Evolutionary conservation across 2,797 vertebrate genomes (phyloP).

Genomic region (Halcyon leucocephala): DNA sequence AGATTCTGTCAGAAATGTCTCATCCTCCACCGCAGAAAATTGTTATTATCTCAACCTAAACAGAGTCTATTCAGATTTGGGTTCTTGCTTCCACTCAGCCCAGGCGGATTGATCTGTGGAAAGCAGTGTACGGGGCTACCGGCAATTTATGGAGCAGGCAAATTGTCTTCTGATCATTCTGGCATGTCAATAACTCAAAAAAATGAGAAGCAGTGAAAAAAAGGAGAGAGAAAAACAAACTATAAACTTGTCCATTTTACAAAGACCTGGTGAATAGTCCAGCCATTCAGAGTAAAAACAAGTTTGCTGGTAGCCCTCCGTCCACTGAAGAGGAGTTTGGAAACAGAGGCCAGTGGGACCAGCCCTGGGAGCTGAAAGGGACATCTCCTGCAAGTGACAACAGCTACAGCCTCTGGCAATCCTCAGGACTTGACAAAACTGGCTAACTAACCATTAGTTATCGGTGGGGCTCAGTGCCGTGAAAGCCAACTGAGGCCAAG

Average conservation of each 20-base stretch:
- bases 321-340: neutral
- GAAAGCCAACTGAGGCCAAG: neutral
- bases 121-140: fast-evolving
- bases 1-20: neutral
- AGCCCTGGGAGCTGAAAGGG: neutral
- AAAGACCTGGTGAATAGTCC: neutral
- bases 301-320: neutral
- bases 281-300: neutral
- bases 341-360: neutral
- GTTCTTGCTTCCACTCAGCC: neutral
- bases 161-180: neutral
- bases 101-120: neutral
- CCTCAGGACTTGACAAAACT: neutral
- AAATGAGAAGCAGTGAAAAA: neutral
- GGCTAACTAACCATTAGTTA: neutral
- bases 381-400: neutral
- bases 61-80: neutral
- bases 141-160: neutral
- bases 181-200: neutral
- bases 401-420: neutral
- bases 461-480: neutral
- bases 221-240: neutral
- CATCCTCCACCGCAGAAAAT: neutral
- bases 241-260: neutral
- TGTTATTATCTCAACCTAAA: neutral